Base-by-base conservation (phyloP, 2,888 invertebrate genomes). In the Celastrina argiolus region DNA sequence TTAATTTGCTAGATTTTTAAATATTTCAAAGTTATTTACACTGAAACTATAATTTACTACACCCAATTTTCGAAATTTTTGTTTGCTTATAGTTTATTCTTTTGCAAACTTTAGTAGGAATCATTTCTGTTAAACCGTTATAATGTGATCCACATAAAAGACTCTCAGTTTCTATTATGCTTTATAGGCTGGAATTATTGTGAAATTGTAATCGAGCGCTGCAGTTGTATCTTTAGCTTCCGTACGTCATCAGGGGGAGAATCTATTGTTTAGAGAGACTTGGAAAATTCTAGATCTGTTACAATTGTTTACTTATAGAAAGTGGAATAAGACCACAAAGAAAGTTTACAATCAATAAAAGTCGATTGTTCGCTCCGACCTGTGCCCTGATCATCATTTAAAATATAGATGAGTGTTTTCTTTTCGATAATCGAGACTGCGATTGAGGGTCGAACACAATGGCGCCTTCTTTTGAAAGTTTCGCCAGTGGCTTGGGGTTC, bases 381-480 rank as follows among this genome's bases (percentile, higher is more conserved):
- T 75, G 77, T 78, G 74, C 81, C 83, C 77, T 85, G 89, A 90
- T 90, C 90, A 88, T 91, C 90, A 88, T 91, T 91, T 90, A 89
- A 90, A 91, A 90, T 88, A 91, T 90, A 88, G 88, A 91, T 89
- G 89, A 85, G 88, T 89, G 90, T 90, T 91, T 91, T 91, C 90
- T 89, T 90, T 88, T 78, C 90, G 87, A 91, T 90, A 90, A 91
- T 90, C 90, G 88, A 87, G 88, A 83, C 83, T 81, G 75, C 83
- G 84, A 88, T 88, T 84, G 88, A 85, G 89, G 90, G 90, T 83
- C 74, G 80, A 74, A 77, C 78, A 90, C 90, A 90, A 90, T 88
- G 73, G 84, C 75, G 75, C 78, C 78, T 79, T 81, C 73, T 82
- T 85, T 84, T 84, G 81, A 85, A 81, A 83, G 81, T 83, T 81